These are phyloP conservation scores for Maniola jurtina DNA, from an alignment of 1,140 invertebrate genomes.

Conservation along the genomic window DNA sequence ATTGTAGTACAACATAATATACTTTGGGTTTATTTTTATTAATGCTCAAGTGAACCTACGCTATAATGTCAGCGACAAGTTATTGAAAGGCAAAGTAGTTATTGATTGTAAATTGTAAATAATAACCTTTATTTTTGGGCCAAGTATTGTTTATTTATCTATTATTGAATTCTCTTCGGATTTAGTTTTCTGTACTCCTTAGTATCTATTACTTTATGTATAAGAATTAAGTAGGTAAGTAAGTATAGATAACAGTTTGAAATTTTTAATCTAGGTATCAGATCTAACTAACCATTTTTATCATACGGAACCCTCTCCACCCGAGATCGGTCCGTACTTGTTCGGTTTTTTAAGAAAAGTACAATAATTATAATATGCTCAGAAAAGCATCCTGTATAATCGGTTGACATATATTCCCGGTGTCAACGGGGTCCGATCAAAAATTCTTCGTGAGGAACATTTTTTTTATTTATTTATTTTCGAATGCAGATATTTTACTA, in stretches of 20 bases:
- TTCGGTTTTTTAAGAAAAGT: background rate
- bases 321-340: too few species aligned
- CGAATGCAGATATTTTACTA: conserved; percentile 55
- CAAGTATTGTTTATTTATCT: too few species aligned
- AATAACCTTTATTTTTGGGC: background rate
- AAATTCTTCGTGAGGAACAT: conserved; percentile 48
- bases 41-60: background rate
- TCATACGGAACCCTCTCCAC: too few species aligned
- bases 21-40: conserved; percentile 15
- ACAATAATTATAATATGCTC: too few species aligned
- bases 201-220: too few species aligned
- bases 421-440: conserved; percentile 52
- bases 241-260: too few species aligned
- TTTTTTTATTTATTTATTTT: conserved; percentile 35
- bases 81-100: conserved; percentile 1
- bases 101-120: background rate
- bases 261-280: too few species aligned
- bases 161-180: too few species aligned
- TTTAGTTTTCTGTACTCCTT: too few species aligned
- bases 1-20: conserved; percentile 20
- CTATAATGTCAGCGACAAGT: background rate
- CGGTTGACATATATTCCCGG: conserved; percentile 52
- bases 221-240: too few species aligned
- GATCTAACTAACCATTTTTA: too few species aligned
- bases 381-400: conserved; percentile 47